Evolutionary conservation across 2,113 vertebrate genomes (phyloP).

Genomic region (Holacanthus passer): DNA sequence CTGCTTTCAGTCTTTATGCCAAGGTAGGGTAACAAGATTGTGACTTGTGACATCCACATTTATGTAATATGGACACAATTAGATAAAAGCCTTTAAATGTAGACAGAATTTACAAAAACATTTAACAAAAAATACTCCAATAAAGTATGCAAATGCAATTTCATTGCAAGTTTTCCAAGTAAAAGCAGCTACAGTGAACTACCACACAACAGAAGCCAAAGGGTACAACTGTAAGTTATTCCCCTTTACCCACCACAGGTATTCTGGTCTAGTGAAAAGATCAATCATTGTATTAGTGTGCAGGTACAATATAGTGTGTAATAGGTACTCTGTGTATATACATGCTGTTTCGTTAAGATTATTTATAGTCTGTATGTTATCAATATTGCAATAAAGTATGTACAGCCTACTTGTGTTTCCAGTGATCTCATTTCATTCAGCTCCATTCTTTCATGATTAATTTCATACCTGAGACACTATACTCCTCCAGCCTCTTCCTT

Average conservation of each 20-base stretch:
- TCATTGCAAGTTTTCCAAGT: not conserved
- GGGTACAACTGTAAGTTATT: not conserved
- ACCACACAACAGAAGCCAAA: not conserved
- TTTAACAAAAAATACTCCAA: not conserved
- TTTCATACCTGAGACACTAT: not conserved
- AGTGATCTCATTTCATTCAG: not conserved
- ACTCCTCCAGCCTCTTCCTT: not conserved
- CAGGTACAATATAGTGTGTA: constrained; percentile 21
- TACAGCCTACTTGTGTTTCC: constrained; percentile 3
- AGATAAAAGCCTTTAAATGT: not conserved
- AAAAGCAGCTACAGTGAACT: not conserved
- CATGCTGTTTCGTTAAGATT: constrained; percentile 29
- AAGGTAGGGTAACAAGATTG: no score
- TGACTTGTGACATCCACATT: not conserved
- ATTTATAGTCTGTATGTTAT: constrained; percentile 37
- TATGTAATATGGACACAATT: not conserved
- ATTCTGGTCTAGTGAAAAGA: constrained; percentile 1
- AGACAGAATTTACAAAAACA: not conserved
- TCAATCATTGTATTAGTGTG: constrained; percentile 16
- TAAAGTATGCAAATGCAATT: not conserved
- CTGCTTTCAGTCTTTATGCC: no score
- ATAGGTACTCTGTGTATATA: constrained; percentile 39
- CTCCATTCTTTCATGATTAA: not conserved
- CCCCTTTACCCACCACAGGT: not conserved
- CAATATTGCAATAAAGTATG: constrained; percentile 30